Percentiles rank a stretch among this genome's conserved stretches.
Conservation (phyloP, 2,113 vertebrate species). For the Thamnaconus septentrionalis region DNA sequence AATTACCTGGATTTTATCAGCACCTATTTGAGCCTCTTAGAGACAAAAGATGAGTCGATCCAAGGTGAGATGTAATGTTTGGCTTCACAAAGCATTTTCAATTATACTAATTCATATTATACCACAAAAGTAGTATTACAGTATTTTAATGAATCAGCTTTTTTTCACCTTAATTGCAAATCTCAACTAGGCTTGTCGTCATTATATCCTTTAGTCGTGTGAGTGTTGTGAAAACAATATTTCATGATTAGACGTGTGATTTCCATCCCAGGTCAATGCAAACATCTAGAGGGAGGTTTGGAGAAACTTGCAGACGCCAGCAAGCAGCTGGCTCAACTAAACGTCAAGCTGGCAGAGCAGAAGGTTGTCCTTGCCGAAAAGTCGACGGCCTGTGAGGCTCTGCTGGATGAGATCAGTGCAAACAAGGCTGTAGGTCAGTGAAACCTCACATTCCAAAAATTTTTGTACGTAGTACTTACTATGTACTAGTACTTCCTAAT, state of each 20-base stretch:
- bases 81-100: too few species aligned
- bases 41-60: slow-evolving; percentile 87
- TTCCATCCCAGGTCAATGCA: slow-evolving; percentile 83
- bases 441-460: background rate
- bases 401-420: slow-evolving; percentile 84
- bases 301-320: slow-evolving; percentile 93
- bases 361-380: slow-evolving; percentile 90
- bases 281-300: slow-evolving; percentile 87
- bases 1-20: slow-evolving; percentile 94
- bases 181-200: background rate
- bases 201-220: background rate
- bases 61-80: slow-evolving; percentile 75
- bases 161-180: too few species aligned
- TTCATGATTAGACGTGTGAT: too few species aligned
- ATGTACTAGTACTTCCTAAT: background rate
- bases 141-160: background rate
- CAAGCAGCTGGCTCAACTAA: slow-evolving; percentile 88
- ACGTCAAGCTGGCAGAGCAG: slow-evolving; percentile 89
- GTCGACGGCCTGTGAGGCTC: slow-evolving; percentile 83
- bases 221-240: too few species aligned
- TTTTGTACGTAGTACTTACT: background rate
- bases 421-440: slow-evolving; percentile 85
- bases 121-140: background rate
- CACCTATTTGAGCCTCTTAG: slow-evolving; percentile 83
- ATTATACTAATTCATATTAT: too few species aligned